Conservation (phyloP, 92 coral and sea anemone species). For the Heteractis magnifica region DNA sequence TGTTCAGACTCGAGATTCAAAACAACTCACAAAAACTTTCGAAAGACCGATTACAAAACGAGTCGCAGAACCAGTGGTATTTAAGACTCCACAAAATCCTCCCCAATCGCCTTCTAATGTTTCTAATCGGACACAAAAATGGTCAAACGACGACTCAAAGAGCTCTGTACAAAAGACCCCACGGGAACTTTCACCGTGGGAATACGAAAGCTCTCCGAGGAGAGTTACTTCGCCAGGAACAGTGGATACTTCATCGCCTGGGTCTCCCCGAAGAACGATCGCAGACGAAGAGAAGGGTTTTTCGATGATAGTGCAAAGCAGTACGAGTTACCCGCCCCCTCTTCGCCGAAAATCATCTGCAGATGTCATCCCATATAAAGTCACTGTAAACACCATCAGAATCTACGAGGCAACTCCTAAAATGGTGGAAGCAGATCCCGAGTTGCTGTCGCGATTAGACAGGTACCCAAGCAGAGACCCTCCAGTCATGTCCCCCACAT, state of each 20-base stretch:
- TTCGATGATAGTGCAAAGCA: constrained; percentile 41
- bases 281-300: constrained; percentile 20
- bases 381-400: constrained; percentile 36
- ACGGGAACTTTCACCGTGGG: neutral
- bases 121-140: neutral
- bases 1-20: constrained; percentile 29
- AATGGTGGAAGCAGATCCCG: constrained; percentile 48
- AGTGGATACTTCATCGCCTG: neutral
- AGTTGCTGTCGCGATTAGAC: constrained; percentile 15
- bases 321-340: constrained; percentile 43
- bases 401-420: constrained; percentile 37
- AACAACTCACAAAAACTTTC: constrained; percentile 13
- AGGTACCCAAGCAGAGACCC: constrained; percentile 42
- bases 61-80: constrained; percentile 16
- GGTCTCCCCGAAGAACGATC: constrained; percentile 11
- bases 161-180: constrained; percentile 6
- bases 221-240: neutral
- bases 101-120: constrained; percentile 14
- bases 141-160: constrained; percentile 4
- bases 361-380: constrained; percentile 36
- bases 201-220: constrained; percentile 5
- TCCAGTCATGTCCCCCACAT: constrained; percentile 45
- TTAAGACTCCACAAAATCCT: constrained; percentile 39
- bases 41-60: constrained; percentile 5
- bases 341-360: constrained; percentile 36